phyloP scores from a whole-genome alignment of 2,888 invertebrate species.

The Pediacus dermestoides region DNA sequence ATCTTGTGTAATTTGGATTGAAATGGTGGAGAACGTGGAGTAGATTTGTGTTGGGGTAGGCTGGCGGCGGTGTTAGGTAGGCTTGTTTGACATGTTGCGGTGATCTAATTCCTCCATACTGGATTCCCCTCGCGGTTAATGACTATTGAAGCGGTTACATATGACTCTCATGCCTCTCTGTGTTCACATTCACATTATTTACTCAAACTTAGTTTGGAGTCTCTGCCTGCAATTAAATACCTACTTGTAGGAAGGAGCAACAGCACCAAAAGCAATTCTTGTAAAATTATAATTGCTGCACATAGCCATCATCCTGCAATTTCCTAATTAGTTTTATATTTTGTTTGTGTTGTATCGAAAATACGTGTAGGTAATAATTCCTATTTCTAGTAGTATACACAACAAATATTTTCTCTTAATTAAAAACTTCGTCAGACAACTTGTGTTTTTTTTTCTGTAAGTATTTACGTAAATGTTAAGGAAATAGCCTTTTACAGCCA shows the following conservation, averaged over 20 bases:
- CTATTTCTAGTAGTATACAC: not conserved
- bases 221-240: constrained; percentile 14
- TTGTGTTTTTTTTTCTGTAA: not conserved
- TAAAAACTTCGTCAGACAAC: no score
- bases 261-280: no score
- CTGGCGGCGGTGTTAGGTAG: constrained; percentile 17
- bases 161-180: constrained; percentile 24
- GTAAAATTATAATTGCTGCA: constrained; percentile 14
- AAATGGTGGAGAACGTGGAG: constrained; percentile 5
- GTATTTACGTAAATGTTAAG: constrained; percentile 3
- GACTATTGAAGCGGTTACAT: constrained; percentile 30
- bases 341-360: not conserved
- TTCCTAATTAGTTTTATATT: no score
- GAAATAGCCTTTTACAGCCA: constrained; percentile 24
- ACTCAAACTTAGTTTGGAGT: constrained; percentile 15
- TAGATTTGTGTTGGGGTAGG: constrained; percentile 8
- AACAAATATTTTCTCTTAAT: no score
- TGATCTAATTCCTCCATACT: constrained; percentile 24
- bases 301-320: constrained; percentile 4
- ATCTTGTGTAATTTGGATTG: no score
- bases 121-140: constrained; percentile 22
- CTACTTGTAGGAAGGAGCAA: no score
- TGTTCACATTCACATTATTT: constrained; percentile 22
- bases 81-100: constrained; percentile 29
- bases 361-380: constrained; percentile 2